phyloP scores from a whole-genome alignment of 2,113 vertebrate species.

The Pygathrix nemaeus region DNA sequence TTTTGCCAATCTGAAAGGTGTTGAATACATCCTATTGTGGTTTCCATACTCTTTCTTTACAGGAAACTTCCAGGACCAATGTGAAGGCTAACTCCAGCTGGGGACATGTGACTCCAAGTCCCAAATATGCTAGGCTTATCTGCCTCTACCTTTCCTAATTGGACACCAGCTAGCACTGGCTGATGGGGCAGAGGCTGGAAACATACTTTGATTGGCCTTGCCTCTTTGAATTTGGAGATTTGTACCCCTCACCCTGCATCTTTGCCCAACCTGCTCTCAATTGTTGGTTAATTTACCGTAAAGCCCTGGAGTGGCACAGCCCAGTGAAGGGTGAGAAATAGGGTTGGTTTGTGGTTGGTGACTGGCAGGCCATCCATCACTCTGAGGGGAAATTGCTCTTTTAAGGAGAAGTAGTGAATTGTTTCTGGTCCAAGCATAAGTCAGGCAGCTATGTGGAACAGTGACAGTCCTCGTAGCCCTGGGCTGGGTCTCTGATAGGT shows the following conservation, averaged over 20 bases:
- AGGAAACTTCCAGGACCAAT: neutral
- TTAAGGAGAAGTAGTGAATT: slow-evolving; percentile 61
- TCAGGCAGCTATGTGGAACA: slow-evolving; percentile 4
- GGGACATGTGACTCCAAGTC: neutral
- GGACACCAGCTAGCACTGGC: neutral
- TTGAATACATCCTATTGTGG: neutral
- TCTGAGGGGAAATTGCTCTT: slow-evolving; percentile 61
- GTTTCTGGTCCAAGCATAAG: slow-evolving; percentile 29
- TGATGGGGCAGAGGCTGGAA: neutral
- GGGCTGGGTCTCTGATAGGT: neutral
- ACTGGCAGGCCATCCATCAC: slow-evolving; percentile 62
- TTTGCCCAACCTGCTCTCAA: neutral
- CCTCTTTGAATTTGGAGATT: slow-evolving; percentile 36
- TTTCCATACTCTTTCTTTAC: neutral
- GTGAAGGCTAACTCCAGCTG: neutral
- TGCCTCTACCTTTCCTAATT: neutral
- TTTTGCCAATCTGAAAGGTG: neutral
- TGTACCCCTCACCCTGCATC: neutral
- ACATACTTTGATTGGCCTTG: neutral
- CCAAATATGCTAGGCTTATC: neutral
- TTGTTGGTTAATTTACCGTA: slow-evolving; percentile 47
- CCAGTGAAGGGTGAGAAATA: neutral
- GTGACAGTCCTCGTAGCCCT: neutral
- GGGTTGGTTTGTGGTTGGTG: slow-evolving; percentile 30
- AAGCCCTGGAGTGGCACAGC: neutral